phyloP scores from a whole-genome alignment of 2,797 vertebrate genomes.

The Muscicapa striata region DNA sequence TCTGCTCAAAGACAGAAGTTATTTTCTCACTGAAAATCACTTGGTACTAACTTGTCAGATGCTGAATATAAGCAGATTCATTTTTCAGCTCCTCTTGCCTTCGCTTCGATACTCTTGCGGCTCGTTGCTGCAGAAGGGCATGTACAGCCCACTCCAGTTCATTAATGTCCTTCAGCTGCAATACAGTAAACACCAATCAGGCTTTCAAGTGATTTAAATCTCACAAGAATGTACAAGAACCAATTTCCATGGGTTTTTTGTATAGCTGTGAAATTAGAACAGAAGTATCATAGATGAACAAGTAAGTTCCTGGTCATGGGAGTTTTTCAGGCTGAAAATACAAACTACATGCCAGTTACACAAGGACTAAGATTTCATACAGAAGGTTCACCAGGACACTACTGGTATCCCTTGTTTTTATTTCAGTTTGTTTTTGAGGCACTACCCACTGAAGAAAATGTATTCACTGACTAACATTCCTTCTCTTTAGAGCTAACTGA shows the following conservation, averaged over 20 bases:
- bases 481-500: neutral
- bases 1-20: neutral
- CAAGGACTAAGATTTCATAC: neutral
- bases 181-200: constrained; percentile 6
- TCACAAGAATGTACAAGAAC: neutral
- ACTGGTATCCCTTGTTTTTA: neutral
- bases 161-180: constrained; percentile 77
- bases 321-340: neutral
- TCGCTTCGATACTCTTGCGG: constrained; percentile 72
- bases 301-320: neutral
- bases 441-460: neutral
- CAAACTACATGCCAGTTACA: neutral
- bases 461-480: neutral
- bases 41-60: constrained; percentile 80
- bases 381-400: neutral
- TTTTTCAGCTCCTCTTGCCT: constrained; percentile 82
- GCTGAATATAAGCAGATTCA: constrained; percentile 83
- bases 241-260: neutral
- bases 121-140: constrained; percentile 80
- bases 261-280: neutral
- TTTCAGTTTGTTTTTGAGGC: neutral
- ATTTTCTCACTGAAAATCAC: neutral
- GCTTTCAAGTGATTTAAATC: neutral
- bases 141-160: constrained; percentile 85
- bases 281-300: neutral